These are phyloP conservation scores for Myotis vivesi DNA, from an alignment of 2,797 vertebrate species.

Conservation along the genomic window DNA sequence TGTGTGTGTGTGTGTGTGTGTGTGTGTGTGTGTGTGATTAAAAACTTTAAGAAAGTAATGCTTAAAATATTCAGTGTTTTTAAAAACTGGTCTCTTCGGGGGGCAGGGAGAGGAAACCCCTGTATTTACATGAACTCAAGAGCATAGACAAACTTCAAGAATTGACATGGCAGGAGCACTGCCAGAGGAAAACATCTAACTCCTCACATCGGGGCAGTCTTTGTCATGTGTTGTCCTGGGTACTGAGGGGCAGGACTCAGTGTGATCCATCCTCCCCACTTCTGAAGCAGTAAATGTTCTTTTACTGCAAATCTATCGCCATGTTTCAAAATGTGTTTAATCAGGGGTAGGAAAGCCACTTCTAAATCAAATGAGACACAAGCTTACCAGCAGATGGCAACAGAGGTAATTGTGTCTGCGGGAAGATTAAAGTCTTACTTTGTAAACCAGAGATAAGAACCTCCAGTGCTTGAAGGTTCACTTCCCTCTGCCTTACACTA, in stretches of 20 bases:
- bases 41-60: not conserved
- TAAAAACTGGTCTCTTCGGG: not conserved
- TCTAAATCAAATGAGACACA: constrained; percentile 21
- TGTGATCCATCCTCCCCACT: not conserved
- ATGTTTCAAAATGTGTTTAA: not conserved
- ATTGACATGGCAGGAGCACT: not conserved
- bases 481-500: not conserved
- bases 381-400: constrained; percentile 76
- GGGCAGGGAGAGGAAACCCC: no score
- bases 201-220: not conserved
- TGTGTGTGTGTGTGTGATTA: not conserved
- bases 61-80: not conserved
- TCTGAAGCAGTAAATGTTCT: not conserved
- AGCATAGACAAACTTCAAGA: not conserved
- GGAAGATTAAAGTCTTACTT: not conserved
- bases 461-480: not conserved
- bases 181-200: not conserved
- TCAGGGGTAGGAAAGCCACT: not conserved
- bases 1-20: no score
- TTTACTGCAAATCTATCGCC: not conserved
- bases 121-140: not conserved
- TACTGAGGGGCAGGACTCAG: not conserved
- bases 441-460: not conserved
- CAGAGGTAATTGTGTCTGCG: constrained; percentile 59
- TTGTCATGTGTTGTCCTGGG: rapidly evolving